A percentile compares a stretch with the other conserved stretches of the same genome.
phyloP scores from a whole-genome alignment of 2,113 vertebrate species.

The Mionectes macconnelli region DNA sequence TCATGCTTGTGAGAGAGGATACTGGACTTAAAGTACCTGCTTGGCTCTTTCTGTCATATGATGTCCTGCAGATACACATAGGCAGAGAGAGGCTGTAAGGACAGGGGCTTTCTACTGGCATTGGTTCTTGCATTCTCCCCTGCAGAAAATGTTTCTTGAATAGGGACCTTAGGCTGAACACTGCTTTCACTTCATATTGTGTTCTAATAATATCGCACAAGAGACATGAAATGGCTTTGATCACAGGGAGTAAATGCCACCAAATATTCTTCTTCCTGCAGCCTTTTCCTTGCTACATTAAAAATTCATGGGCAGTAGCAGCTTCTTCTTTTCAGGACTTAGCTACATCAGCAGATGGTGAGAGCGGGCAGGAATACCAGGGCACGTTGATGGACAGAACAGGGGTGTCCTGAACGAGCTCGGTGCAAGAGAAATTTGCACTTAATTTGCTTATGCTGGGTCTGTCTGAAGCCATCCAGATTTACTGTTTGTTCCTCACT shows the following conservation, averaged over 20 bases:
- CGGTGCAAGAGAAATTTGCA: neutral
- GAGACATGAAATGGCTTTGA: conserved; percentile 57
- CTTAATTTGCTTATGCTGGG: neutral
- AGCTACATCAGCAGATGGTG: conserved; percentile 37
- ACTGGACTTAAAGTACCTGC: neutral
- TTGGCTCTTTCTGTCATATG: neutral
- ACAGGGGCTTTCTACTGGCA: neutral
- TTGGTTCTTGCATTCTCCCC: neutral
- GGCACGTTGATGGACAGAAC: conserved; percentile 30
- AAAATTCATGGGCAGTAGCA: conserved; percentile 38
- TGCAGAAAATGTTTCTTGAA: neutral
- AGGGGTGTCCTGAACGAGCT: neutral
- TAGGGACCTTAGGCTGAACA: neutral
- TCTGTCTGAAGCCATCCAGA: neutral
- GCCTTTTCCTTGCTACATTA: conserved; percentile 39
- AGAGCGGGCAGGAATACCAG: neutral
- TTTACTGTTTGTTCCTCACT: neutral
- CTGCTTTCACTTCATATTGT: neutral
- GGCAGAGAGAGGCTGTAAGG: neutral
- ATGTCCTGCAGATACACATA: neutral
- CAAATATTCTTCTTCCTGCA: conserved; percentile 45
- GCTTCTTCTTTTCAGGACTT: conserved; percentile 33
- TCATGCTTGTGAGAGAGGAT: fast-evolving
- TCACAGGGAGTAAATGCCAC: conserved; percentile 43
- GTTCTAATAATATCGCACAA: conserved; percentile 54